Percentiles rank a stretch among this genome's conserved stretches.
Evolutionary conservation across 2,797 vertebrate genomes (phyloP).

Genomic region (Cyprinodon diabolis): DNA sequence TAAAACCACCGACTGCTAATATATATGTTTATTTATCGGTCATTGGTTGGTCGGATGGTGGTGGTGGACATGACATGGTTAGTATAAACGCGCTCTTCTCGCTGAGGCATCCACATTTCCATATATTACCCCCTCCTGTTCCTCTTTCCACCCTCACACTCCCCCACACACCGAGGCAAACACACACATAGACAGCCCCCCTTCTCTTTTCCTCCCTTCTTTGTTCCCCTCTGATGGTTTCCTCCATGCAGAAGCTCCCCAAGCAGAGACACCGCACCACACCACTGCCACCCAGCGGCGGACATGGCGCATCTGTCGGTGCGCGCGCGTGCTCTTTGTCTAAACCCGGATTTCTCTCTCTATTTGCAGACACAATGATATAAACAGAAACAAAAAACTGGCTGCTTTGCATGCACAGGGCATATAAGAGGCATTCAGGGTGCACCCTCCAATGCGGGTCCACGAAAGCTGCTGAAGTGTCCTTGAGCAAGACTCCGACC

Average conservation of each 20-base stretch:
- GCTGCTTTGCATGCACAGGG: not conserved
- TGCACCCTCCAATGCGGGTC: too few relatives aligned
- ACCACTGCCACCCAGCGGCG: conserved; percentile 84
- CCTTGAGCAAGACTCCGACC: conserved; percentile 76
- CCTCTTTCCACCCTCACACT: conserved; percentile 1
- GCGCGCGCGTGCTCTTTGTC: conserved; percentile 53
- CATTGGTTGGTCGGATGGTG: not conserved
- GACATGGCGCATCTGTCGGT: conserved; percentile 34
- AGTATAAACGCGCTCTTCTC: conserved; percentile 41
- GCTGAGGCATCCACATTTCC: conserved; percentile 66
- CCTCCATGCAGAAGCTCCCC: conserved; percentile 34
- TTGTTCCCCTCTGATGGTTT: conserved; percentile 66
- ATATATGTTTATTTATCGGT: not conserved
- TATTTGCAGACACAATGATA: not conserved
- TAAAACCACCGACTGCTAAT: conserved; percentile 22
- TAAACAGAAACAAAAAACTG: not conserved
- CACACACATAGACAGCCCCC: conserved; percentile 11
- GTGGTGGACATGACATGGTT: conserved; percentile 26
- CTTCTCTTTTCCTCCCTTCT: conserved; percentile 50
- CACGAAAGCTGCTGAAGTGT: conserved; percentile 47
- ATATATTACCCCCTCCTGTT: conserved; percentile 46
- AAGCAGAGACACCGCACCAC: conserved; percentile 71
- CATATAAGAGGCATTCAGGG: not conserved
- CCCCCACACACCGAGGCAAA: not conserved
- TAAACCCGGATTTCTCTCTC: too few relatives aligned